Evolutionary conservation across 2,797 vertebrate species (phyloP).

Genomic region (Halcyon chelicuti): DNA sequence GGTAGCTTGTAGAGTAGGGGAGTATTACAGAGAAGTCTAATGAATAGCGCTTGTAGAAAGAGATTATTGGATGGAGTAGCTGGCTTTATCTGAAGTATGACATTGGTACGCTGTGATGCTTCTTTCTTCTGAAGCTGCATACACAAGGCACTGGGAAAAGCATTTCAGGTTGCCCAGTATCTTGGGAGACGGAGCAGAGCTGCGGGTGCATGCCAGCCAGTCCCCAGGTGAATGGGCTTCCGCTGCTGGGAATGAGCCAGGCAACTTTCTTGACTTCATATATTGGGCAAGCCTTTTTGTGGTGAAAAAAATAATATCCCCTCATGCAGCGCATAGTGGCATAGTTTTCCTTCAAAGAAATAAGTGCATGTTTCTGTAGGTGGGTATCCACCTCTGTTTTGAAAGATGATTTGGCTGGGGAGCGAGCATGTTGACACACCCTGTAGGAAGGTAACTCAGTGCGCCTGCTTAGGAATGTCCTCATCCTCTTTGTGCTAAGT

Average conservation of each 20-base stretch:
- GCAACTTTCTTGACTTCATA: not conserved
- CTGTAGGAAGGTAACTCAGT: not conserved
- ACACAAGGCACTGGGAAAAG: not conserved
- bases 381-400: not conserved
- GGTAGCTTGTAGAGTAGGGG: not conserved
- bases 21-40: not conserved
- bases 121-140: not conserved
- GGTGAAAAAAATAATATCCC: accelerated
- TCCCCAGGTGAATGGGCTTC: not conserved
- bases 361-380: not conserved
- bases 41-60: not conserved
- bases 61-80: not conserved
- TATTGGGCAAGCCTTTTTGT: not conserved
- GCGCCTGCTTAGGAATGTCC: not conserved
- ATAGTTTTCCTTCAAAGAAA: not conserved
- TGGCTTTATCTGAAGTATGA: not conserved
- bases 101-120: not conserved
- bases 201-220: not conserved
- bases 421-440: not conserved
- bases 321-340: not conserved
- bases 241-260: not conserved
- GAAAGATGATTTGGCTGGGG: not conserved
- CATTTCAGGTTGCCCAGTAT: not conserved
- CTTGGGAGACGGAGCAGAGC: not conserved
- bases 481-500: not conserved